Conservation (phyloP, 2,113 vertebrate genomes). For the Candoia aspera region DNA sequence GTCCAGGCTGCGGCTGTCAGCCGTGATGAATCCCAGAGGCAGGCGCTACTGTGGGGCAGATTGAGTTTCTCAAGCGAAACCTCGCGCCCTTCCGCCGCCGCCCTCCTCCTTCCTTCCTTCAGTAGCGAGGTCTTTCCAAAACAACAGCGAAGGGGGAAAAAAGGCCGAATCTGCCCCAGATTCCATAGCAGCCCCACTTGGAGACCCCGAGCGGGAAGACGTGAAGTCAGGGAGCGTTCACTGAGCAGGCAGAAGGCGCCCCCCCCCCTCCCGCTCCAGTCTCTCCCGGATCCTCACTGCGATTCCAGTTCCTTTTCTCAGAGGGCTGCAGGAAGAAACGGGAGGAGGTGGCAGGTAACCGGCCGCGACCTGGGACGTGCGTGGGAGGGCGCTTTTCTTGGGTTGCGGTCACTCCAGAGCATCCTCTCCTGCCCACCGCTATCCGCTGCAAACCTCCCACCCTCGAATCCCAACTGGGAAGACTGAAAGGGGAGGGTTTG, state of each 20-base stretch:
- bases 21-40: conserved; percentile 88
- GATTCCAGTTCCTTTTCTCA: neutral
- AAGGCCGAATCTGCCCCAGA: neutral
- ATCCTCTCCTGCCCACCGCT: neutral
- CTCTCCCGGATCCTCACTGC: neutral
- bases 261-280: no score
- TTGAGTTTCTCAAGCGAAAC: conserved; percentile 88
- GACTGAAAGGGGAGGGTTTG: neutral
- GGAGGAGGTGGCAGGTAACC: neutral
- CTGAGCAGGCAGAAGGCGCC: neutral
- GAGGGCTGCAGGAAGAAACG: neutral
- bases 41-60: conserved; percentile 90
- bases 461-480: neutral
- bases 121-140: conserved; percentile 74
- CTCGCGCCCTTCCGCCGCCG: conserved; percentile 60
- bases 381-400: neutral
- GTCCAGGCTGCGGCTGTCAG: conserved; percentile 79
- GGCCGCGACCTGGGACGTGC: neutral
- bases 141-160: neutral
- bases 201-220: neutral
- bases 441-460: neutral
- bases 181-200: neutral
- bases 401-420: neutral
- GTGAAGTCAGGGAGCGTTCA: neutral
- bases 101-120: conserved; percentile 73